Evolutionary conservation across 2,888 invertebrate species (phyloP).

Genomic region (Diploptera punctata): DNA sequence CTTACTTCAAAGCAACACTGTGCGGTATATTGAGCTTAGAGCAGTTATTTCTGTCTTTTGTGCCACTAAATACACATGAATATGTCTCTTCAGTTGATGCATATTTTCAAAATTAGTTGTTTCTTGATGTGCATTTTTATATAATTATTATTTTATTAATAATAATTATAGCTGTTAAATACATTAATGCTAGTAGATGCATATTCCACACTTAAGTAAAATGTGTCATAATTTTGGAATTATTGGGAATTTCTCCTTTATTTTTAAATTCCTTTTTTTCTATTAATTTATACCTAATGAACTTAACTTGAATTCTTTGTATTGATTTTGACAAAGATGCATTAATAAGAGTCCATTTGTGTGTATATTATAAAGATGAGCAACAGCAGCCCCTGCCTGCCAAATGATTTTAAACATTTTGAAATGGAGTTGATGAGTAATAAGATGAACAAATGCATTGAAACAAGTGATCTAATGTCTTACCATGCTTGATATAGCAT

Average conservation of each 20-base stretch:
- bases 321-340: conserved; percentile 7
- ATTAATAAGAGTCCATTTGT: conserved; percentile 10
- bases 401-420: too few species aligned
- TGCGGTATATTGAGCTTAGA: conserved; percentile 9
- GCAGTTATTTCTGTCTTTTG: background rate
- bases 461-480: too few species aligned
- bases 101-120: conserved; percentile 19
- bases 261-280: background rate
- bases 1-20: conserved; percentile 19
- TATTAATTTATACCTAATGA: background rate
- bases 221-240: background rate
- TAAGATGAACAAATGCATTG: conserved; percentile 8
- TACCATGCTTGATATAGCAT: too few species aligned
- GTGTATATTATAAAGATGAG: conserved; percentile 23
- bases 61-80: conserved; percentile 4
- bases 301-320: background rate
- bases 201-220: background rate
- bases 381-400: conserved; percentile 37
- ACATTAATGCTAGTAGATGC: conserved; percentile 8
- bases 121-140: conserved; percentile 5
- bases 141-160: too few species aligned
- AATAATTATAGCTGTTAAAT: background rate
- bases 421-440: background rate
- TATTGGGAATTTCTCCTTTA: background rate
- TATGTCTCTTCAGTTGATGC: background rate